phyloP scores from a whole-genome alignment of 2,888 invertebrate genomes.

The Brenthis daphne region DNA sequence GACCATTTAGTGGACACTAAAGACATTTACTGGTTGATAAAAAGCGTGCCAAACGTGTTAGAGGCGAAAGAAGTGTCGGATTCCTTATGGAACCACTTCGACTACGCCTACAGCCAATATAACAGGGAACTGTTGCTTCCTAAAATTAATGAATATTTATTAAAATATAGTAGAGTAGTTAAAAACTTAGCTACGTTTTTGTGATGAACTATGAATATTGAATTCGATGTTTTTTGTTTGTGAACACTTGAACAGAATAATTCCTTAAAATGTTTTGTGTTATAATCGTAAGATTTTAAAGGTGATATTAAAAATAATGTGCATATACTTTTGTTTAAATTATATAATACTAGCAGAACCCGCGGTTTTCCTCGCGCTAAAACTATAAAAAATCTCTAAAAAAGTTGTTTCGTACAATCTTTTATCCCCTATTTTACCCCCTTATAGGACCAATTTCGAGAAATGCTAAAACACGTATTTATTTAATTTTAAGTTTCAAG shows the following conservation, averaged over 20 bases:
- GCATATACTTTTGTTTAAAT: too few relatives aligned
- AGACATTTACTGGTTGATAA: conserved; percentile 80
- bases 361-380: too few relatives aligned
- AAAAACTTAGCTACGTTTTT: background rate
- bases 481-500: too few relatives aligned
- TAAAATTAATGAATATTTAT: conserved; percentile 46
- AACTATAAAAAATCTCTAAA: too few relatives aligned
- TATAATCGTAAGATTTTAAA: too few relatives aligned
- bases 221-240: background rate
- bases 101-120: conserved; percentile 53
- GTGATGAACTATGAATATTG: background rate
- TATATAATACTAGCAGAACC: too few relatives aligned
- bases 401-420: too few relatives aligned
- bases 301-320: too few relatives aligned
- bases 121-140: conserved; percentile 49
- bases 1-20: conserved; percentile 83
- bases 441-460: too few relatives aligned
- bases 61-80: conserved; percentile 80
- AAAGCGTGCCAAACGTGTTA: conserved; percentile 79
- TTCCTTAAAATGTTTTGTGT: too few relatives aligned
- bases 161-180: conserved; percentile 38
- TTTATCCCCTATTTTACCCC: too few relatives aligned
- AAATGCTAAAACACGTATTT: too few relatives aligned
- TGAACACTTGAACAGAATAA: background rate
- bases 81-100: conserved; percentile 59